phyloP scores from a whole-genome alignment of 2,888 invertebrate species.

The Watsonalla cultraria region DNA sequence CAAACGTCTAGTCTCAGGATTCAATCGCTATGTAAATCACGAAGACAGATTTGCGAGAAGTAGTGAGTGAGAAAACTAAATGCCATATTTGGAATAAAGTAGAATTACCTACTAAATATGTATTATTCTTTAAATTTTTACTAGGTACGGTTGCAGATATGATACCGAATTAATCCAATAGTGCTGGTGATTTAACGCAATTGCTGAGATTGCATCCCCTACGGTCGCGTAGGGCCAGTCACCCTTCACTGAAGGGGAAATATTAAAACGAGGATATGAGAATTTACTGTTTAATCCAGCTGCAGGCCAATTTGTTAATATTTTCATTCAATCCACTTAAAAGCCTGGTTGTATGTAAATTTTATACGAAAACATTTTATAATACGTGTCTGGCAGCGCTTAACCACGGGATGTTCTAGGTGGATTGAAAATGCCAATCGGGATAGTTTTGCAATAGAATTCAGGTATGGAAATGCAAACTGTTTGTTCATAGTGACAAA shows the following conservation, averaged over 20 bases:
- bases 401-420: constrained; percentile 19
- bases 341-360: constrained; percentile 50
- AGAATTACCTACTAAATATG: too few species aligned
- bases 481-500: not conserved
- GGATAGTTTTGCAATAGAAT: not conserved
- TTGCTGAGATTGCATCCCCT: constrained; percentile 73
- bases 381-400: constrained; percentile 14
- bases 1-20: too few species aligned
- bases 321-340: constrained; percentile 77
- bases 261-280: constrained; percentile 76
- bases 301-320: constrained; percentile 77
- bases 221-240: constrained; percentile 47
- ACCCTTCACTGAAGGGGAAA: constrained; percentile 71
- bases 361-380: constrained; percentile 27
- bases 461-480: not conserved
- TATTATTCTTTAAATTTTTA: too few species aligned
- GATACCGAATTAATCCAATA: constrained; percentile 68
- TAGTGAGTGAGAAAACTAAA: too few species aligned
- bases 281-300: constrained; percentile 77
- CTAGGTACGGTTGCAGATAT: constrained; percentile 15
- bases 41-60: too few species aligned
- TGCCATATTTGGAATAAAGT: too few species aligned
- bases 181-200: constrained; percentile 72
- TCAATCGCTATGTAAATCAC: too few species aligned
- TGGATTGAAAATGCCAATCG: constrained; percentile 23